These are phyloP conservation scores for Podilymbus podiceps DNA, from an alignment of 2,113 vertebrate genomes.

Conservation along the genomic window DNA sequence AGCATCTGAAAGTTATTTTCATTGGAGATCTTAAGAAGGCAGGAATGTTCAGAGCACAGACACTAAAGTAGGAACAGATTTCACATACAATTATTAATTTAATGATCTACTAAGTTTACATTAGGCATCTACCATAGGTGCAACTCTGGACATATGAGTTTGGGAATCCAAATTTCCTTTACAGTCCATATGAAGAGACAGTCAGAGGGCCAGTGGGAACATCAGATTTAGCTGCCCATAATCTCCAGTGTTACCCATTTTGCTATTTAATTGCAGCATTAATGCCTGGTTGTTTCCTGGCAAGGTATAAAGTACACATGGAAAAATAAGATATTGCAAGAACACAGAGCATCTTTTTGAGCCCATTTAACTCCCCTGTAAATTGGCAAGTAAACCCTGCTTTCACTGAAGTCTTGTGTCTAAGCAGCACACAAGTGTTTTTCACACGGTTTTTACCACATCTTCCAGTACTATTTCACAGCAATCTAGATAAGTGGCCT, in stretches of 20 bases:
- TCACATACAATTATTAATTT: not conserved
- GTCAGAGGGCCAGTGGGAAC: not conserved
- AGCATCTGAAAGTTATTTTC: not conserved
- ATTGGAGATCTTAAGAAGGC: not conserved
- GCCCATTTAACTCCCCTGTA: not conserved
- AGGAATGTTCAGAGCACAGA: not conserved
- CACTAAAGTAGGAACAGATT: not conserved
- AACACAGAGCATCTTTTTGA: slow-evolving; percentile 29
- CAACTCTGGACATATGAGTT: not conserved
- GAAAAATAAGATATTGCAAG: slow-evolving; percentile 16
- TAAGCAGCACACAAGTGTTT: not conserved
- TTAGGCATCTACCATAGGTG: not conserved
- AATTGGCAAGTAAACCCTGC: not conserved
- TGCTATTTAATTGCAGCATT: slow-evolving; percentile 9
- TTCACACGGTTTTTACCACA: not conserved
- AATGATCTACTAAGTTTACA: not conserved
- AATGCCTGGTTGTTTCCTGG: slow-evolving; percentile 9
- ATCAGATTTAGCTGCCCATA: not conserved
- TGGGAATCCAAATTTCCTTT: not conserved
- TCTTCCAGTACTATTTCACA: not conserved
- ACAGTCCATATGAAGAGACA: not conserved
- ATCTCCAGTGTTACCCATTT: not conserved
- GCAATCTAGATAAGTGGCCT: not conserved
- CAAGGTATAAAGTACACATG: slow-evolving; percentile 24
- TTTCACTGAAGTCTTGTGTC: not conserved